Evolutionary conservation across 2,797 vertebrate species (phyloP).

Genomic region (Sphenodon punctatus): DNA sequence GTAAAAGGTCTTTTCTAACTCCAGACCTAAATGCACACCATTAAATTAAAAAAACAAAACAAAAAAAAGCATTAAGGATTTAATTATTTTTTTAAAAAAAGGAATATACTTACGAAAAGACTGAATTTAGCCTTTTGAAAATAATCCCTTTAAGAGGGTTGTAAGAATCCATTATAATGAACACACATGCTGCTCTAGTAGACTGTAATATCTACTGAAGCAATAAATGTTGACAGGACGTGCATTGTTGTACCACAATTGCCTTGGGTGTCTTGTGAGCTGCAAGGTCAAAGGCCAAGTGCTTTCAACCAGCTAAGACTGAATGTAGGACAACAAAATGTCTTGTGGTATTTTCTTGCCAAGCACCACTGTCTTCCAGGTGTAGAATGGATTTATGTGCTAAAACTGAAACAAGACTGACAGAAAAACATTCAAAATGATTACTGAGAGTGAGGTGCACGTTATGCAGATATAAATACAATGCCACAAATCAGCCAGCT

Average conservation of each 20-base stretch:
- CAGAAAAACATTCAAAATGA: background rate
- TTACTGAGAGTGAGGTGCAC: background rate
- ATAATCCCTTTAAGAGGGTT: background rate
- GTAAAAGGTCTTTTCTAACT: background rate
- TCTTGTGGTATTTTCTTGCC: background rate
- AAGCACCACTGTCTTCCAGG: background rate
- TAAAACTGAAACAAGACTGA: background rate
- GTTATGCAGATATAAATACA: background rate
- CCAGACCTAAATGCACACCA: background rate
- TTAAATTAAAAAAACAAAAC: too few species aligned
- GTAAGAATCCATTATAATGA: background rate
- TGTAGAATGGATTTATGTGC: background rate
- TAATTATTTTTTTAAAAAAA: background rate
- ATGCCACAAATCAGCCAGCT: background rate
- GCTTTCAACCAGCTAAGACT: background rate
- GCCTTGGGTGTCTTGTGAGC: rapidly evolving
- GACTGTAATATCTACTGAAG: background rate
- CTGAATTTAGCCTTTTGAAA: background rate
- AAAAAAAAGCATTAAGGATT: rapidly evolving
- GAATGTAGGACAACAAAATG: too few species aligned
- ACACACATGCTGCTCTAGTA: rapidly evolving
- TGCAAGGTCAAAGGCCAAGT: background rate
- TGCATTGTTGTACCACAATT: rapidly evolving
- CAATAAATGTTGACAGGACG: background rate
- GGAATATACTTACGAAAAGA: background rate